Evolutionary conservation across 1,140 invertebrate species (phyloP).

Genomic region (Trinorchestia longiramus): DNA sequence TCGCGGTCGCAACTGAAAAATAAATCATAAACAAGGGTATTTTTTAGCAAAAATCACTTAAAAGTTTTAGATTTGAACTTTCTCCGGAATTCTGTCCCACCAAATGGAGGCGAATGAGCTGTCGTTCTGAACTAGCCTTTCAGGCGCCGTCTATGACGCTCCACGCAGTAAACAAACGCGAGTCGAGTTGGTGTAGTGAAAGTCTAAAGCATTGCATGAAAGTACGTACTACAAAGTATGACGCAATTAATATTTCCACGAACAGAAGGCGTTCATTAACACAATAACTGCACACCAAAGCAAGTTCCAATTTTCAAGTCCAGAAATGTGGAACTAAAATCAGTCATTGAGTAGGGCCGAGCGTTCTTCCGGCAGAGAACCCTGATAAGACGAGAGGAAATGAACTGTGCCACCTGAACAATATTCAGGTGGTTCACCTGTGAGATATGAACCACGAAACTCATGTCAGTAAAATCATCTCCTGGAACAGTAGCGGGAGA

Average conservation of each 20-base stretch:
- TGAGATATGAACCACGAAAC: background rate
- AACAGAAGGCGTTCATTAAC: background rate
- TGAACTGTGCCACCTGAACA: background rate
- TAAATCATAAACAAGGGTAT: too few relatives aligned
- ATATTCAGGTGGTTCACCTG: background rate
- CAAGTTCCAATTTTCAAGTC: background rate
- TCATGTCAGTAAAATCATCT: background rate
- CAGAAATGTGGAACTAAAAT: background rate
- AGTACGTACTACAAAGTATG: background rate
- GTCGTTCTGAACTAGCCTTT: background rate
- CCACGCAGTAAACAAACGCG: background rate
- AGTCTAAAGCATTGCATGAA: background rate
- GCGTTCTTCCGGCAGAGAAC: background rate
- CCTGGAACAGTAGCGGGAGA: background rate
- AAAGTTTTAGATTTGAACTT: background rate
- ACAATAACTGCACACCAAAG: background rate
- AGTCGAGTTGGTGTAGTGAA: background rate
- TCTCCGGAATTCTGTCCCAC: background rate
- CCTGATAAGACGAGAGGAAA: background rate
- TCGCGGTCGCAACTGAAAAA: too few relatives aligned
- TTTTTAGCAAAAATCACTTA: too few relatives aligned
- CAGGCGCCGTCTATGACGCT: background rate
- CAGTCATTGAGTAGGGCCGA: background rate
- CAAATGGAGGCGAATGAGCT: background rate
- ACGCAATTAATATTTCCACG: background rate